These are phyloP conservation scores for Cyclophora albipunctata DNA, from an alignment of 2,888 invertebrate genomes.

Conservation along the genomic window DNA sequence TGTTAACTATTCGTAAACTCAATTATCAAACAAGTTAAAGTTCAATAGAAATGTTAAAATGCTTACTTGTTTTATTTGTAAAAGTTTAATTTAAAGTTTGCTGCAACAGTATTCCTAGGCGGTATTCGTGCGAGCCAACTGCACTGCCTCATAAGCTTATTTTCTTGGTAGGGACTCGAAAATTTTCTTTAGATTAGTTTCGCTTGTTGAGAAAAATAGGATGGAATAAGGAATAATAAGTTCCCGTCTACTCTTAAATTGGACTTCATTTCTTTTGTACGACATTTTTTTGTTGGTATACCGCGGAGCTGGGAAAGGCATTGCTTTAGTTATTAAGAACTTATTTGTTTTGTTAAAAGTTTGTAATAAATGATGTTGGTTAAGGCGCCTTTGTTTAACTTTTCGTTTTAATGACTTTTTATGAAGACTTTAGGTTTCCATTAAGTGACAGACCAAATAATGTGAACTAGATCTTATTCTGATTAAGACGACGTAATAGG, in stretches of 20 bases:
- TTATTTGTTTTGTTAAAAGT: conserved; percentile 45
- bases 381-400: not conserved
- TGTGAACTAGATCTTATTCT: too few relatives aligned
- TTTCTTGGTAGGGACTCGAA: conserved; percentile 67
- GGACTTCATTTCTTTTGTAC: conserved; percentile 51
- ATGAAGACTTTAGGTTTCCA: too few relatives aligned
- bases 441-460: too few relatives aligned
- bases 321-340: conserved; percentile 43
- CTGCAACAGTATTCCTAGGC: conserved; percentile 56
- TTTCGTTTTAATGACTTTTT: too few relatives aligned
- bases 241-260: conserved; percentile 61
- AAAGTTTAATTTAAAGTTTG: conserved; percentile 72
- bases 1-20: conserved; percentile 22
- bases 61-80: conserved; percentile 54
- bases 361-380: conserved; percentile 31
- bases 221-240: conserved; percentile 67
- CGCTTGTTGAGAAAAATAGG: conserved; percentile 70
- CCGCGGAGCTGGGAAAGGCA: conserved; percentile 26
- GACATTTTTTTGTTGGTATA: conserved; percentile 39
- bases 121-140: conserved; percentile 63
- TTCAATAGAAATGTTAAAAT: conserved; percentile 38
- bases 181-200: conserved; percentile 75
- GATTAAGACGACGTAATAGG: too few relatives aligned
- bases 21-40: conserved; percentile 34
- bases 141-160: conserved; percentile 72